Evolutionary conservation across 2,113 vertebrate genomes (phyloP), one percentile per base, ranked within the genome.

Genomic region (Eurystomus gularis): DNA sequence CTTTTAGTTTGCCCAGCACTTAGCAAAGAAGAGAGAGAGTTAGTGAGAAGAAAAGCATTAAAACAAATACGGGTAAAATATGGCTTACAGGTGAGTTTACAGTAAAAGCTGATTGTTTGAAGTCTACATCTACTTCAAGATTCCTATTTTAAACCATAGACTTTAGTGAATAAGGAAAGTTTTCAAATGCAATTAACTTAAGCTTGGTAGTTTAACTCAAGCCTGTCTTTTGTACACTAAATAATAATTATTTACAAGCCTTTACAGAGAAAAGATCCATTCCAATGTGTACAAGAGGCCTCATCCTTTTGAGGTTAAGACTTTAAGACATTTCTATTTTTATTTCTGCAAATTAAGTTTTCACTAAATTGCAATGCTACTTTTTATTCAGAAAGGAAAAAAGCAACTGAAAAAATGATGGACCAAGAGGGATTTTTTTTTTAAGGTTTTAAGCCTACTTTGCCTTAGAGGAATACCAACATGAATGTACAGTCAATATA

Each of bases 61-160:
- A 99, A 99, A 97, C 98, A 99, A 96, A 99, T 99, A 97, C 98
- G 99, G 95, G 98, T 99, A 62, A 99, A 99, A 98, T 99, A 99
- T 20, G 99, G 99, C 66, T 98, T 99, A 73, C 99, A 99, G 98
- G 99, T 99, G 93, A 98, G 98, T 96, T 97, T 76, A 55, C 37
- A 78, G 13, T 57, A 83, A 26, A 61, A 81, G 18, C n/a, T 40
- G 88, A 39, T 7, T 33, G 25, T 44, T 64, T 79, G 24, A 71
- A 55, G 35, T 55, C 37, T 71, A 7, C 15, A 18, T 75, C n/a
- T 80, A 28, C 13, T 78, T 73, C 17, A 3, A 52, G 31, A 62
- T 78, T 82, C 39, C 12, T 60, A 0, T 71, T 54, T 89, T 79
- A 90, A 84, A 25, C 11, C 4, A 13, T 3, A 42, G 17, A 40